Evolutionary conservation across 2,888 invertebrate genomes (phyloP).

Genomic region (Leptopilina drosophilae): DNA sequence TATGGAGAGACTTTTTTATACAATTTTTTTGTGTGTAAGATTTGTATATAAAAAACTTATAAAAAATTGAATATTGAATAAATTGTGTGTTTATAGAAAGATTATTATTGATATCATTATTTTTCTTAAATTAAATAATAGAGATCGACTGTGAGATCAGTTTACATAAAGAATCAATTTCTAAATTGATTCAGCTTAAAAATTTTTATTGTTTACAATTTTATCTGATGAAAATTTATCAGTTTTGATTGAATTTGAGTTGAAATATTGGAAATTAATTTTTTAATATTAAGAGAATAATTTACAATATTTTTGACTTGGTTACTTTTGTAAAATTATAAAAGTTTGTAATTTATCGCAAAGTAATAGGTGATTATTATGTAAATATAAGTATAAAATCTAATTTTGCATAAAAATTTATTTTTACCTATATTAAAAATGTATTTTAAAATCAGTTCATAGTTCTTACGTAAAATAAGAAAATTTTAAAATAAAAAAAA

Average conservation of each 20-base stretch:
- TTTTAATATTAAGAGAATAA: too few relatives aligned
- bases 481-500: too few relatives aligned
- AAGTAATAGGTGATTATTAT: too few relatives aligned
- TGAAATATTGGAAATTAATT: not conserved
- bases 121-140: not conserved
- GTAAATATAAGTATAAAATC: too few relatives aligned
- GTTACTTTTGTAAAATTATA: too few relatives aligned
- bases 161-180: not conserved
- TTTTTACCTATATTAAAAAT: too few relatives aligned
- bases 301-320: too few relatives aligned
- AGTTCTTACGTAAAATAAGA: too few relatives aligned
- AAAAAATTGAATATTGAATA: slow-evolving; percentile 25
- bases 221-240: too few relatives aligned
- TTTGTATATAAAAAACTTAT: slow-evolving; percentile 16
- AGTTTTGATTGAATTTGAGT: not conserved
- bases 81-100: slow-evolving; percentile 35
- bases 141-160: not conserved
- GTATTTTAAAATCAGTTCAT: too few relatives aligned
- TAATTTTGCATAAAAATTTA: too few relatives aligned
- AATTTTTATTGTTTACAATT: not conserved
- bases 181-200: not conserved
- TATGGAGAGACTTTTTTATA: not conserved
- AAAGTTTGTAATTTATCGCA: too few relatives aligned
- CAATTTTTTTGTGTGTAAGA: slow-evolving; percentile 3
- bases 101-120: not conserved